Evolutionary conservation across 2,888 invertebrate genomes (phyloP).

Genomic region (Euclidia mi): DNA sequence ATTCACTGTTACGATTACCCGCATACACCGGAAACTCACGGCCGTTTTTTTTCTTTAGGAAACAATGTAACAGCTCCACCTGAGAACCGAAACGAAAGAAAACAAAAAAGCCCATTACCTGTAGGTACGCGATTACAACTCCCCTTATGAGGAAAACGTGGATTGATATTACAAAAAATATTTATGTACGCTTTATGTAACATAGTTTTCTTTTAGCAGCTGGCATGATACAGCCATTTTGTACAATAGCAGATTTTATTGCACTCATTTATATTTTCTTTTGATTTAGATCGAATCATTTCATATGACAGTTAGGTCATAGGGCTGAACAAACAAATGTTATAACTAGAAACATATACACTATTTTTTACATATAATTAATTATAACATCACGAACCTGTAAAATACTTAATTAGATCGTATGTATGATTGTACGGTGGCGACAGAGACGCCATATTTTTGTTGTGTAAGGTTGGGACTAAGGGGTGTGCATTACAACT

Average conservation of each 20-base stretch:
- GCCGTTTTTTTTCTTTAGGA: constrained; percentile 60
- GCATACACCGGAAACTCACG: constrained; percentile 54
- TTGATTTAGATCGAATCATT: no score
- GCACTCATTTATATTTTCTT: constrained; percentile 15
- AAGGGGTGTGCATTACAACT: no score
- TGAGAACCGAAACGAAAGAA: constrained; percentile 66
- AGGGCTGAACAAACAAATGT: no score
- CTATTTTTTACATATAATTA: no score
- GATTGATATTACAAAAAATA: constrained; percentile 61
- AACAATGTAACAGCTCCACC: constrained; percentile 64
- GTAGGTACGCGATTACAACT: constrained; percentile 57
- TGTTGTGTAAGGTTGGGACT: no score
- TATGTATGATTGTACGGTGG: no score
- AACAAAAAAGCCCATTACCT: constrained; percentile 74
- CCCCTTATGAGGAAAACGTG: constrained; percentile 62
- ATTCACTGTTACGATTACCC: constrained; percentile 81
- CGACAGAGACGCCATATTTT: no score
- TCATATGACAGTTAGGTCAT: no score
- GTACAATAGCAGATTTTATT: constrained; percentile 22
- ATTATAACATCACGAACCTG: no score
- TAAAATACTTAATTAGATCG: no score
- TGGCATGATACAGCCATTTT: constrained; percentile 29
- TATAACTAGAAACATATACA: no score
- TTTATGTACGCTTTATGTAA: constrained; percentile 50
- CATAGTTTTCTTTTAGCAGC: constrained; percentile 43